Evolutionary conservation across 2,888 invertebrate genomes (phyloP).

Genomic region (Dasysyrphus tricinctus): DNA sequence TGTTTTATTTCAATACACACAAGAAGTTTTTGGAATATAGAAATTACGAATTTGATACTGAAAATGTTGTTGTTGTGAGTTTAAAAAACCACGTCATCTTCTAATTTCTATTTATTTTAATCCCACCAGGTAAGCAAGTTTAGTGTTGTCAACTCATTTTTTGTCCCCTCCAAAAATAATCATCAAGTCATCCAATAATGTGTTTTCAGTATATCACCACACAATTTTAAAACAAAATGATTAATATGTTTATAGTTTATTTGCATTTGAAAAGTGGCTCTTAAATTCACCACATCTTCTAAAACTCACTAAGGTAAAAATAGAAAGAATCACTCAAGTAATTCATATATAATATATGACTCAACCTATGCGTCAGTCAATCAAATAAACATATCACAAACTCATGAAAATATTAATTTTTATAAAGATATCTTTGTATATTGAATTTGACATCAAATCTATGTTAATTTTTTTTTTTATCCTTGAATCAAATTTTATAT

Average conservation of each 20-base stretch:
- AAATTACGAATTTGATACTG: too few relatives aligned
- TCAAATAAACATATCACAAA: conserved; percentile 24
- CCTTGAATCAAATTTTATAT: conserved; percentile 46
- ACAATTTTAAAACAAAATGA: conserved; percentile 50
- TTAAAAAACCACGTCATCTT: background rate
- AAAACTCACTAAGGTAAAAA: conserved; percentile 9
- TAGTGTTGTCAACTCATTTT: background rate
- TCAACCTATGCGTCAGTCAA: conserved; percentile 64
- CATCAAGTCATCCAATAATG: background rate
- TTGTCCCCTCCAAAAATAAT: conserved; percentile 7
- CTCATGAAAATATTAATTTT: conserved; percentile 39
- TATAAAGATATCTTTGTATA: conserved; percentile 42
- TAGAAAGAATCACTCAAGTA: conserved; percentile 1
- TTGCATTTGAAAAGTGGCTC: conserved; percentile 6
- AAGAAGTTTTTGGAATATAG: too few relatives aligned
- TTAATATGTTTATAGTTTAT: conserved; percentile 27
- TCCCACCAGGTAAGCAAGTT: background rate
- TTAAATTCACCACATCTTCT: conserved; percentile 5
- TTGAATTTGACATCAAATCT: conserved; percentile 30
- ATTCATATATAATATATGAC: conserved; percentile 11
- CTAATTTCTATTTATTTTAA: background rate
- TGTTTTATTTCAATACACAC: too few relatives aligned
- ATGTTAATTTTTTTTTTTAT: background rate
- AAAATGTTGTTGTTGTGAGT: too few relatives aligned
- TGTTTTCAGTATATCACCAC: background rate